Conservation (phyloP, 2,797 vertebrate species). For the Morelia viridis region DNA sequence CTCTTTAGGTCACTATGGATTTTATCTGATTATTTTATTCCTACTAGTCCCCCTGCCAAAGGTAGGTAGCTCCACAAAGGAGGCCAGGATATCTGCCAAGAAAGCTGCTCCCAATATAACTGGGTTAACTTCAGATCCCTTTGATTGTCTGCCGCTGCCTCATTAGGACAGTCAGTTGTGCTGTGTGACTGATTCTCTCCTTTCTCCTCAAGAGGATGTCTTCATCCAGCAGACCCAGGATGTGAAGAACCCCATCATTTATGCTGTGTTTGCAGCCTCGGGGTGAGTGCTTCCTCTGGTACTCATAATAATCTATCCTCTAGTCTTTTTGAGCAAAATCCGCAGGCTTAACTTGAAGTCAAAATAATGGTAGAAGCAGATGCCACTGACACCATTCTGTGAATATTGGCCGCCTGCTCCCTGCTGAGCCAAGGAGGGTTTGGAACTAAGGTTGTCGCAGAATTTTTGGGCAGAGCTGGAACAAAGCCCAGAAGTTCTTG, state of each 20-base stretch:
- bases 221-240: slow-evolving; percentile 98
- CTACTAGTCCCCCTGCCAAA: not conserved
- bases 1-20: not conserved
- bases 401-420: not conserved
- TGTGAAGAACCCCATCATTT: slow-evolving; percentile 96
- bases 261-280: slow-evolving; percentile 93
- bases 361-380: not conserved
- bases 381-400: not conserved
- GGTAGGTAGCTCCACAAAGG: not conserved
- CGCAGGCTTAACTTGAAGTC: not conserved
- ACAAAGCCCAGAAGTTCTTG: not conserved
- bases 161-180: not conserved
- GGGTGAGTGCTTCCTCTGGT: slow-evolving; percentile 81
- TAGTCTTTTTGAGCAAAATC: not conserved
- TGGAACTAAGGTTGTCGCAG: not conserved
- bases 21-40: not conserved
- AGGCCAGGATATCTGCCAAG: not conserved
- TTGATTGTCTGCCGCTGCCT: not conserved
- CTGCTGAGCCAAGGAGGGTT: not conserved
- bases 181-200: slow-evolving; percentile 41
- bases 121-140: not conserved
- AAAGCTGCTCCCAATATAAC: not conserved
- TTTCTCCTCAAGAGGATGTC: slow-evolving; percentile 86
- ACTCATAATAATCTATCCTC: not conserved
- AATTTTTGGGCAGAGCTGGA: slow-evolving; percentile 14